Base-by-base conservation (phyloP, 2,888 invertebrate species). In the Lydus trimaculatus region DNA sequence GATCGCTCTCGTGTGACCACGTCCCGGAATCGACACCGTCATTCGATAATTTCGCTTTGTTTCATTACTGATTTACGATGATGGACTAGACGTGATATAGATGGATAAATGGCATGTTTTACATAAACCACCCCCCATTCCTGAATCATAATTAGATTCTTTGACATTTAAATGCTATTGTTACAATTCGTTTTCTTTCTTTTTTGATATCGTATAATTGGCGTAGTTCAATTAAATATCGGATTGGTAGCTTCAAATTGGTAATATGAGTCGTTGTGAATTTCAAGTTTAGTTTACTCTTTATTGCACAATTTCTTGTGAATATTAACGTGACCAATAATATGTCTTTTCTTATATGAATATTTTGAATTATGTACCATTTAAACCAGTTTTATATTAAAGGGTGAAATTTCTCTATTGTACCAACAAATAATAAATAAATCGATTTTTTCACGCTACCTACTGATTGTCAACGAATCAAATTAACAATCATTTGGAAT, bases 321-420 rank as follows among this genome's bases (percentile, higher is more conserved):
- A 72, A 70, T 74, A 75, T 74, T 75, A 67, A 71, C 75, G 75
- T 73, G 75, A 74, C 74, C 74, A 70, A 75, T 73, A 72, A 75
- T 63, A 63, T 69, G 65, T 63, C 63, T 62, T 65, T 69, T 65
- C 63, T 62, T 69, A 66, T 59, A 63, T 63, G 28, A 28, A 23
- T 66, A 69, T 66, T 69, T 62, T 66, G 36, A 56, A 56, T 56
- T 56, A 56, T 56, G 25, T 56, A 56, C 56, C 56, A 56, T 56
- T 56, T 56, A 56, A n/a, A 56, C 23, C 56, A 56, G 56, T 25
- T 56, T 56, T 56, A 56, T 56, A 56, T 56, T 56, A 13, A 25
- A 56, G 56, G 56, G 56, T 56, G 56, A 56, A 56, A 56, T 56
- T 56, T 25, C 25, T 56, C 56, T 20, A 56, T 56, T 56, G 23